Conservation (phyloP, 2,797 vertebrate genomes). For the Arnoldichthys spilopterus region DNA sequence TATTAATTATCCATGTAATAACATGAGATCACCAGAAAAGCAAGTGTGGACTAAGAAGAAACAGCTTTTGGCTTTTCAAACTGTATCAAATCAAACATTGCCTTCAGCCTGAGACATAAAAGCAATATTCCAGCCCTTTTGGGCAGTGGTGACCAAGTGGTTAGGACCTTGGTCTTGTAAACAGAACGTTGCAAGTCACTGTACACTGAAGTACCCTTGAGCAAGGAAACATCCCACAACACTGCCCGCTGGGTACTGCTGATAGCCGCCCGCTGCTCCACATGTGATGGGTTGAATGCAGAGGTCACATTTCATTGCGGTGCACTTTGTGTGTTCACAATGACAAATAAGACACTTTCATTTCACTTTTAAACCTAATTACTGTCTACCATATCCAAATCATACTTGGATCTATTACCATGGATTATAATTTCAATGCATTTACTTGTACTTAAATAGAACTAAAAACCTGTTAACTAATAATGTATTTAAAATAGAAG, state of each 20-base stretch:
- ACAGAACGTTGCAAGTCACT: too few species aligned
- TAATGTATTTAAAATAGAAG: not conserved
- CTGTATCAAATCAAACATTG: constrained; percentile 24
- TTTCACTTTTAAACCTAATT: not conserved
- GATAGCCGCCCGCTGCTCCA: too few species aligned
- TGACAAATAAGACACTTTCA: too few species aligned
- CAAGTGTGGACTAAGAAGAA: not conserved
- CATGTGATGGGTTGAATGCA: too few species aligned
- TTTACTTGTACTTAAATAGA: not conserved
- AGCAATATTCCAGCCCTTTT: not conserved
- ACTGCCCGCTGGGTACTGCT: too few species aligned
- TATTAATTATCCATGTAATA: constrained; percentile 23
- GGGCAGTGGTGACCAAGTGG: too few species aligned
- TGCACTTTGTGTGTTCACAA: too few species aligned
- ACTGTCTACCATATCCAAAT: not conserved
- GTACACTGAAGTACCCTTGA: too few species aligned
- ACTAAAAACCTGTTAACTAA: not conserved
- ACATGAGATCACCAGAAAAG: constrained; percentile 10
- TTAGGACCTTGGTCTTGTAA: too few species aligned
- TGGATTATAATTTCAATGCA: not conserved
- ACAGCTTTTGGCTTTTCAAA: not conserved
- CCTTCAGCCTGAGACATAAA: constrained; percentile 23
- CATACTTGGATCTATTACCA: not conserved
- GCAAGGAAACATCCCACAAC: too few species aligned
- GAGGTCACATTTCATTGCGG: too few species aligned